A percentile compares a stretch with the other conserved stretches of the same genome.
These are phyloP conservation scores for Drosophila parthenogenetica DNA, from an alignment of 2,888 invertebrate species.

Conservation along the genomic window DNA sequence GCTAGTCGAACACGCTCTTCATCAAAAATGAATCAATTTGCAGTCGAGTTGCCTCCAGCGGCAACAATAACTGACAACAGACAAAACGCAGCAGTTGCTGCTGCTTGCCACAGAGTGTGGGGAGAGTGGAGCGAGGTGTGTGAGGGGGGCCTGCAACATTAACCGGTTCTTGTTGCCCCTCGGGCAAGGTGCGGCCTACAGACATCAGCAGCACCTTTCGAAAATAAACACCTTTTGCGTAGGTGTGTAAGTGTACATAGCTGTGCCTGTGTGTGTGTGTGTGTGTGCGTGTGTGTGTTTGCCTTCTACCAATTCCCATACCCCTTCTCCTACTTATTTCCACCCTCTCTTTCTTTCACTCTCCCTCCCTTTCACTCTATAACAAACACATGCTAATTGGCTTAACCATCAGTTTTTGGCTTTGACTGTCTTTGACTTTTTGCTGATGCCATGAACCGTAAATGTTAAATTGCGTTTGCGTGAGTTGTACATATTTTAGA, in stretches of 20 bases:
- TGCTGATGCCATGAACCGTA: conserved; percentile 64
- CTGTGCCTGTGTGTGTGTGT: conserved; percentile 16
- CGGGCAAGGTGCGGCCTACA: conserved; percentile 28
- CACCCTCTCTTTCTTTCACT: neutral
- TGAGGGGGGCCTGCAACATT: neutral
- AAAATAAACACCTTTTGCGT: conserved; percentile 52
- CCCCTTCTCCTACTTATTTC: neutral
- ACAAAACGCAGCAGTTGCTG: conserved; percentile 27
- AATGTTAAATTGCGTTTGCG: conserved; percentile 75
- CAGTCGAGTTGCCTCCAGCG: conserved; percentile 20
- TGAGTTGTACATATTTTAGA: conserved; percentile 50
- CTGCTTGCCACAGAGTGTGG: conserved; percentile 19
- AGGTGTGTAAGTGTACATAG: conserved; percentile 16
- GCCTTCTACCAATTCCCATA: neutral
- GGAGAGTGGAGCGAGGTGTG: neutral
- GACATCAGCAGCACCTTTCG: conserved; percentile 28
- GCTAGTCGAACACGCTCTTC: conserved; percentile 24
- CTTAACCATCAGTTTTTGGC: conserved; percentile 63
- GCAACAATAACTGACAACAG: conserved; percentile 37
- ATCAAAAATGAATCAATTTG: conserved; percentile 59
- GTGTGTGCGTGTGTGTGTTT: conserved; percentile 24
- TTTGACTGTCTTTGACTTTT: conserved; percentile 19
- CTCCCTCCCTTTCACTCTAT: neutral
- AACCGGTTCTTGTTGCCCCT: conserved; percentile 46
- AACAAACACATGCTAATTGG: conserved; percentile 69